phyloP scores from a whole-genome alignment of 1,140 invertebrate genomes.

The Piezodorus guildinii region DNA sequence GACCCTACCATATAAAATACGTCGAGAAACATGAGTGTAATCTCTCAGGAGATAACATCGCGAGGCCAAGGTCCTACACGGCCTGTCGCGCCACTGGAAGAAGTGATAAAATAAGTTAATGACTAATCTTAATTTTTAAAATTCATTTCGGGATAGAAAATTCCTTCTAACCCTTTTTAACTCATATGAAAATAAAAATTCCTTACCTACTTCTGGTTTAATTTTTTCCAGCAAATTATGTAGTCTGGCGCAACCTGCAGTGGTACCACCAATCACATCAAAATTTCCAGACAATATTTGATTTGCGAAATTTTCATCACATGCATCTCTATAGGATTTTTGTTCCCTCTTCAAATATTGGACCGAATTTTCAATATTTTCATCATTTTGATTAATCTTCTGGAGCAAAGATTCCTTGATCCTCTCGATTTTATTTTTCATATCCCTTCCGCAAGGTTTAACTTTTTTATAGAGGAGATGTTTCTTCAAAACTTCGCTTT shows the following conservation, averaged over 20 bases:
- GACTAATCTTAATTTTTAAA: too few relatives aligned
- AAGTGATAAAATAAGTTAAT: too few relatives aligned
- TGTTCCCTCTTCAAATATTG: not conserved
- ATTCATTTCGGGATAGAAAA: too few relatives aligned
- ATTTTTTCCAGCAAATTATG: constrained; percentile 46
- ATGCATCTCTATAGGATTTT: not conserved
- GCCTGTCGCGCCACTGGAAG: too few relatives aligned
- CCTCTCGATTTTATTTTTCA: not conserved
- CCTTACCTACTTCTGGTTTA: constrained; percentile 45
- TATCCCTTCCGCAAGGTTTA: not conserved
- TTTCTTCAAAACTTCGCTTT: constrained; percentile 39
- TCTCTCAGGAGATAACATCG: too few relatives aligned
- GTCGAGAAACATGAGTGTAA: too few relatives aligned
- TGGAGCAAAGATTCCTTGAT: not conserved
- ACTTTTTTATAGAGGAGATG: not conserved
- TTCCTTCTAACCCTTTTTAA: too few relatives aligned
- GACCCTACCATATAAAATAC: too few relatives aligned
- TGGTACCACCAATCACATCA: constrained; percentile 63
- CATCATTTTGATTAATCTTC: not conserved
- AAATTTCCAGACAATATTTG: constrained; percentile 14
- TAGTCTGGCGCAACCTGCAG: constrained; percentile 56
- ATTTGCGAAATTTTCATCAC: not conserved
- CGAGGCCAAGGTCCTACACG: too few relatives aligned
- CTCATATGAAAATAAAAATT: too few relatives aligned
- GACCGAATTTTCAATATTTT: not conserved